phyloP scores from a whole-genome alignment of 2,888 invertebrate species.

The Electrophaes corylata region DNA sequence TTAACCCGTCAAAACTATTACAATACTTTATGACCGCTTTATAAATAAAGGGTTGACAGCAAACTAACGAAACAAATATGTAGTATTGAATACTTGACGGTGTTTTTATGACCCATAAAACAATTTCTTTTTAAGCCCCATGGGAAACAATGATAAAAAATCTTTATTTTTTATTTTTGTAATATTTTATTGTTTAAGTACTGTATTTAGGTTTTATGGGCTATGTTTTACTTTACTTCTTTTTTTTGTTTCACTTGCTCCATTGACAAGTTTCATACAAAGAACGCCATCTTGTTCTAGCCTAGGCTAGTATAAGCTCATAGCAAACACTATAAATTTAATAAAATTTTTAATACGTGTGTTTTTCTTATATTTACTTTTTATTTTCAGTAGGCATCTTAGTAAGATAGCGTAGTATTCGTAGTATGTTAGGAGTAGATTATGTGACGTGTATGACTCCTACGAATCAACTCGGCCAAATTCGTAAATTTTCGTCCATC shows the following conservation, averaged over 20 bases:
- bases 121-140: slow-evolving; percentile 21
- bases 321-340: too few relatives aligned
- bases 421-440: too few relatives aligned
- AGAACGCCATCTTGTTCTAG: too few relatives aligned
- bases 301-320: too few relatives aligned
- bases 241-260: too few relatives aligned
- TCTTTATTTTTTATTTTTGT: slow-evolving; percentile 28
- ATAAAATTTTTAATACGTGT: too few relatives aligned
- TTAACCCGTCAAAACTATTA: slow-evolving; percentile 21
- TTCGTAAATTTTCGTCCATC: slow-evolving; percentile 60
- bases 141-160: slow-evolving; percentile 41
- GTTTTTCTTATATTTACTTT: too few relatives aligned
- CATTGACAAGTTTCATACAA: too few relatives aligned
- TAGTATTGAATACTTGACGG: slow-evolving; percentile 33
- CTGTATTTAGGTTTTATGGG: slow-evolving; percentile 13
- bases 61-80: slow-evolving; percentile 28
- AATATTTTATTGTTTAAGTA: not conserved
- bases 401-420: too few relatives aligned
- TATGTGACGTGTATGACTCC: slow-evolving; percentile 12
- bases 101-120: slow-evolving; percentile 35
- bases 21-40: slow-evolving; percentile 20
- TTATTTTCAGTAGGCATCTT: too few relatives aligned
- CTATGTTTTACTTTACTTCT: not conserved
- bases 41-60: slow-evolving; percentile 34
- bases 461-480: slow-evolving; percentile 45